Conservation (phyloP, 2,888 invertebrate species). For the Tuberolachnus salignus region DNA sequence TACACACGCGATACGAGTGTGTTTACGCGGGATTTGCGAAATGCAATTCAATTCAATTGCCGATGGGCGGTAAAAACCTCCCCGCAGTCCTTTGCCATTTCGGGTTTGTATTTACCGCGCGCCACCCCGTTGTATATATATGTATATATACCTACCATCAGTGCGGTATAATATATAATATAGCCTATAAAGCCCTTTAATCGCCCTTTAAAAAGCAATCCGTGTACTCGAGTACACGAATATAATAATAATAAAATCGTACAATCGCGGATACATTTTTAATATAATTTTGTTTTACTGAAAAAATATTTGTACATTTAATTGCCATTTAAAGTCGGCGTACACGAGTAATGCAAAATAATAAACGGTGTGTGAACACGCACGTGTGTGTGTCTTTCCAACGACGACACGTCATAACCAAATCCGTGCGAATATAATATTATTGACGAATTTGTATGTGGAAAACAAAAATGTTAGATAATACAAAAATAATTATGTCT, state of each 20-base stretch:
- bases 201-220: conserved; percentile 38
- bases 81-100: conserved; percentile 25
- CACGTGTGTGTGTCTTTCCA: no score
- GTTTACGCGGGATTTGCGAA: conserved; percentile 52
- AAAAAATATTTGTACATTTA: conserved; percentile 49
- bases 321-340: conserved; percentile 7
- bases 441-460: no score
- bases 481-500: no score
- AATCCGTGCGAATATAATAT: no score
- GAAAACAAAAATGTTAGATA: no score
- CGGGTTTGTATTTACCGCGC: not conserved
- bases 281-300: not conserved
- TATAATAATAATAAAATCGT: no score
- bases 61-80: conserved; percentile 49
- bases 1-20: not conserved
- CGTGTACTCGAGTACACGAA: conserved; percentile 25
- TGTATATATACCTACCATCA: no score
- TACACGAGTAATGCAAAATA: not conserved
- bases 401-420: no score
- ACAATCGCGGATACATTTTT: not conserved
- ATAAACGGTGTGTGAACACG: not conserved
- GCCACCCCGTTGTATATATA: not conserved
- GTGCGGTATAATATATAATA: not conserved
- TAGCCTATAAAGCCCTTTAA: conserved; percentile 33
- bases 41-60: conserved; percentile 55